Percentiles rank a stretch among this genome's conserved stretches.
Evolutionary conservation across 2,888 invertebrate species (phyloP).

Genomic region (Leptarthrus brevirostris): DNA sequence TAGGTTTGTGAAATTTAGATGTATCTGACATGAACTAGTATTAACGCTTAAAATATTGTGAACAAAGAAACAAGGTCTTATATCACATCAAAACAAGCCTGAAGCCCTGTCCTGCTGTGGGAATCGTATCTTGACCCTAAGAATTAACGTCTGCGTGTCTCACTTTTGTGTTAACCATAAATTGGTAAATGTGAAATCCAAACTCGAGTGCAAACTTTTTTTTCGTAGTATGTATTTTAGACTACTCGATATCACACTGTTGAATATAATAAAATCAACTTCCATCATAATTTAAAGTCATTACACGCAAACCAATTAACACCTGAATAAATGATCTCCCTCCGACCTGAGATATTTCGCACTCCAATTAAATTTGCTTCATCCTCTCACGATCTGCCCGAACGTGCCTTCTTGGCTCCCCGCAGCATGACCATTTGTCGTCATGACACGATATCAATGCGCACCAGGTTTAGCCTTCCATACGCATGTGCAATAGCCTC

Average conservation of each 20-base stretch:
- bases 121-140: constrained; percentile 12
- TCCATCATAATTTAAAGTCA: constrained; percentile 56
- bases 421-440: constrained; percentile 42
- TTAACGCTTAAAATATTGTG: no score
- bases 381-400: constrained; percentile 50
- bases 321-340: constrained; percentile 56
- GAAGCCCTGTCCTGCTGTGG: constrained; percentile 6
- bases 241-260: constrained; percentile 41
- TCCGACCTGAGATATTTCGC: constrained; percentile 54
- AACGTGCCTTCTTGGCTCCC: constrained; percentile 16
- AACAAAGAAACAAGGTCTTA: no score
- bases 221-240: not conserved
- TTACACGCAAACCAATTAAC: constrained; percentile 58
- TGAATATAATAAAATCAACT: constrained; percentile 44
- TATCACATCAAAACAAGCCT: not conserved
- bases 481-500: constrained; percentile 39
- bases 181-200: constrained; percentile 7
- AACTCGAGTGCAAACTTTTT: not conserved
- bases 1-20: no score
- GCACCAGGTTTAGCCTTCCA: not conserved
- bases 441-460: constrained; percentile 38
- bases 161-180: constrained; percentile 35
- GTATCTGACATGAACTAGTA: no score
- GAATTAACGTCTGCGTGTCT: constrained; percentile 22
- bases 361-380: constrained; percentile 57